Base-by-base conservation (phyloP, 2,888 invertebrate species). In the Amphipoea lucens region DNA sequence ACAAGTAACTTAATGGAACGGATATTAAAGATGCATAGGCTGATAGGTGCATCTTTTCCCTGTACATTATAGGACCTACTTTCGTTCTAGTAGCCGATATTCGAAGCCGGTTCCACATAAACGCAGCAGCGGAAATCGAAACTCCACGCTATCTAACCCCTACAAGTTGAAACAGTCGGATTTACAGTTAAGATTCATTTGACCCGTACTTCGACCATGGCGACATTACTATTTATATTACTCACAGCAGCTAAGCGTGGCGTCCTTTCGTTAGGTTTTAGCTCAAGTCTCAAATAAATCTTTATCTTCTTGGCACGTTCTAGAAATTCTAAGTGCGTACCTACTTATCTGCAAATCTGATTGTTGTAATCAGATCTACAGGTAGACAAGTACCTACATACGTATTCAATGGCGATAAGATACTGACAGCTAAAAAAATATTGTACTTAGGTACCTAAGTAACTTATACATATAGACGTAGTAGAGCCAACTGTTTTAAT, bases 131-230 rank as follows among this genome's bases (percentile, higher is more conserved):
- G 85, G 87, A 84, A 89, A 89, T 89, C 83, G 80, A 89, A 88
- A 89, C 84, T 81, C 71, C 70, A 67, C 79, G 81, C 80, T 81
- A 79, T 83, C 78, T 83, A 87, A 85, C 76, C 78, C 82, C 76
- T 73, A 74, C 76, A 81, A 77, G 78, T 84, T 85, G 66, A 77
- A 83, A 81, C 74, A 76, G 65, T 74, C 75, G 66, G 76, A 82
- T 85, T 89, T 84, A 89, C 89, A 85, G 89, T 89, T 89, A 87
- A 85, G 77, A 85, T 89, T 84, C 81, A 74, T 87, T 87, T 83
- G 85, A 87, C 80, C 84, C 79, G 75, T 78, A 83, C 82, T 68
- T 82, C 73, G 76, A 74, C 54, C 67, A 79, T 82, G 81, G 84
- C 79, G 83, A 87, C 81, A 84, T 82, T 81, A 67, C 51, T 76